Evolutionary conservation across 2,888 invertebrate genomes (phyloP).

Genomic region (Lagria hirta): DNA sequence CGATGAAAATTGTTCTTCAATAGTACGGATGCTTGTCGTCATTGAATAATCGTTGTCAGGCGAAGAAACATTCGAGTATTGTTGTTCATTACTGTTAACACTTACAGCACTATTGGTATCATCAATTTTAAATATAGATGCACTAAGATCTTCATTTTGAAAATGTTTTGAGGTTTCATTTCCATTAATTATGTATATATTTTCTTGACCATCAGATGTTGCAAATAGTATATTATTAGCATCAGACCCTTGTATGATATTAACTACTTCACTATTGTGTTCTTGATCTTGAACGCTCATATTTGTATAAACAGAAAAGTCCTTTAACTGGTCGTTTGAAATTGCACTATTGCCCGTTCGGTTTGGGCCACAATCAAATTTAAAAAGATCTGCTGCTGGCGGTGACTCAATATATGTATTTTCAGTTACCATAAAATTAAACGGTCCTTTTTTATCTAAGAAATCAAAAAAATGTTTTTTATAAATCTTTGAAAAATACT

Average conservation of each 20-base stretch:
- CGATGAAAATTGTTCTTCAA: constrained; percentile 21
- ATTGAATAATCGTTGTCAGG: constrained; percentile 24
- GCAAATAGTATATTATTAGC: constrained; percentile 22
- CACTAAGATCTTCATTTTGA: constrained; percentile 23
- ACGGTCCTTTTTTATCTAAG: constrained; percentile 35
- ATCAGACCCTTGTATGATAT: constrained; percentile 23
- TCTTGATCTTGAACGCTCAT: constrained; percentile 14
- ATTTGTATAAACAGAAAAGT: constrained; percentile 24
- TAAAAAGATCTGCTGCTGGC: constrained; percentile 24
- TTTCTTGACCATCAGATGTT: constrained; percentile 24
- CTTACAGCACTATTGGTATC: constrained; percentile 34
- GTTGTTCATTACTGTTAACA: constrained; percentile 33
- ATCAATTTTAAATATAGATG: constrained; percentile 16
- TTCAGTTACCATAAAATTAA: constrained; percentile 29
- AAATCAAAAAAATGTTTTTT: constrained; percentile 27
- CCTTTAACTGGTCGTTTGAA: constrained; percentile 23
- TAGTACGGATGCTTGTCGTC: constrained; percentile 6
- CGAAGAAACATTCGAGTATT: constrained; percentile 32
- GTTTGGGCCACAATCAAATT: constrained; percentile 29
- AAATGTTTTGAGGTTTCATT: constrained; percentile 25
- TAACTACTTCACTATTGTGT: constrained; percentile 23
- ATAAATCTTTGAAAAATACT: constrained; percentile 1
- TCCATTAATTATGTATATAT: constrained; percentile 24
- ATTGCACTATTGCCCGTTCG: constrained; percentile 22
- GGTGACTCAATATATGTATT: constrained; percentile 21